phyloP scores from a whole-genome alignment of 2,113 vertebrate genomes.

The Oxygymnocypris stewartii region DNA sequence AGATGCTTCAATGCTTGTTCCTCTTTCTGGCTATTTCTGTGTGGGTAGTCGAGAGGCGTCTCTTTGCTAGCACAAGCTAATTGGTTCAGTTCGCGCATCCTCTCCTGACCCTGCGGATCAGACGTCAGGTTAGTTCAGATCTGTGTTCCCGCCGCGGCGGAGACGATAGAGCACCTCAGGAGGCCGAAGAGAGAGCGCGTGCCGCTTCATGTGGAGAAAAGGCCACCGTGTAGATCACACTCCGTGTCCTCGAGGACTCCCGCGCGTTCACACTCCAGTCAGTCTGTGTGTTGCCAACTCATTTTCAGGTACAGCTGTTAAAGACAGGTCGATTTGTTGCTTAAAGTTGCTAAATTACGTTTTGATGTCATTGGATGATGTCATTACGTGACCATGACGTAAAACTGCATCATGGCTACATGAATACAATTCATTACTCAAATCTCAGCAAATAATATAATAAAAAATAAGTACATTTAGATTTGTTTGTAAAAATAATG shows the following conservation, averaged over 20 bases:
- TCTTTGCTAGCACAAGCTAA: background rate
- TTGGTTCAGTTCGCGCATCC: background rate
- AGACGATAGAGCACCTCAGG: conserved; percentile 56
- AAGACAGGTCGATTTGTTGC: too few relatives aligned
- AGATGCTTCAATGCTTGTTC: background rate
- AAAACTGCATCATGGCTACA: too few relatives aligned
- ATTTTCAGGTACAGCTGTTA: too few relatives aligned
- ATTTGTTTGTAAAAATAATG: too few relatives aligned
- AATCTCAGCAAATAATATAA: too few relatives aligned
- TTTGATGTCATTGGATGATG: too few relatives aligned
- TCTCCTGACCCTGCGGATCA: background rate
- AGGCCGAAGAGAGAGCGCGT: conserved; percentile 56
- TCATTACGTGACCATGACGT: too few relatives aligned
- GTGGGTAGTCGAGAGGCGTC: background rate
- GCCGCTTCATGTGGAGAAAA: conserved; percentile 39
- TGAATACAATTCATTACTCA: too few relatives aligned
- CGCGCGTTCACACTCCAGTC: background rate
- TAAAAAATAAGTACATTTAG: too few relatives aligned
- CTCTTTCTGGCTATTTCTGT: background rate
- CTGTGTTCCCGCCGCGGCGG: background rate
- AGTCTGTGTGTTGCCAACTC: background rate
- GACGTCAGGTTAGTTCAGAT: background rate
- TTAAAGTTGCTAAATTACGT: too few relatives aligned
- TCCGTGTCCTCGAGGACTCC: conserved; percentile 54
- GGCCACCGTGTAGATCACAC: conserved; percentile 64